Evolutionary conservation across 2,113 vertebrate genomes (phyloP).

Genomic region (Gopherus flavomarginatus): DNA sequence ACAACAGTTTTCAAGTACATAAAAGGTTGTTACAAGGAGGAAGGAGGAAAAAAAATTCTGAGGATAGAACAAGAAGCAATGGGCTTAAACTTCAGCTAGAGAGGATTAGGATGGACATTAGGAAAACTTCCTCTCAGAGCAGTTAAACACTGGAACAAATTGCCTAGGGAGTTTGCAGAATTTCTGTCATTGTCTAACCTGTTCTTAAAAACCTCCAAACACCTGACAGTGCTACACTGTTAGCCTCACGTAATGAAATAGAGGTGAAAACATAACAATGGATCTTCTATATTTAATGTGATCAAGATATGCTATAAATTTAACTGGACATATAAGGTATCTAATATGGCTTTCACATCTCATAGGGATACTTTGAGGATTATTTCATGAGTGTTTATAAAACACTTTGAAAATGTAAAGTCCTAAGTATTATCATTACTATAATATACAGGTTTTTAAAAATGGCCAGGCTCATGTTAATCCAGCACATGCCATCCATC

Average conservation of each 20-base stretch:
- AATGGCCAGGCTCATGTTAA: slow-evolving; percentile 10
- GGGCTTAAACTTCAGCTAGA: background rate
- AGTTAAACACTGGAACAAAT: background rate
- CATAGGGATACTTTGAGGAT: background rate
- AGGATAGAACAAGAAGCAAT: background rate
- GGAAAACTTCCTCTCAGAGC: background rate
- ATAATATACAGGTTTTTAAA: slow-evolving; percentile 8
- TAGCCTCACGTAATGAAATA: too few species aligned
- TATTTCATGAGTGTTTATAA: slow-evolving; percentile 26
- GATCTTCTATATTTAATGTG: background rate
- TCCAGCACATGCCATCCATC: slow-evolving; percentile 36
- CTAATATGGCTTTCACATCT: background rate
- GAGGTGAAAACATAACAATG: background rate
- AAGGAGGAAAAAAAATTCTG: background rate
- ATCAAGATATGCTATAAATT: background rate
- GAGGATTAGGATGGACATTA: background rate
- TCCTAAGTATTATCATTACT: background rate
- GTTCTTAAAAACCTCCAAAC: too few species aligned
- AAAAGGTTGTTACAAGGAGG: background rate
- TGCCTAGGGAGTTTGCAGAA: too few species aligned
- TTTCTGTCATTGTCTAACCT: background rate
- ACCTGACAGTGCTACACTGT: background rate
- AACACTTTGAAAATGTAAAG: background rate
- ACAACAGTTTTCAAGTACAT: background rate
- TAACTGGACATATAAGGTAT: background rate